A percentile compares a stretch with the other conserved stretches of the same genome.
These are phyloP conservation scores for Cantharis flavilabris DNA, from an alignment of 2,888 invertebrate species.

Conservation along the genomic window DNA sequence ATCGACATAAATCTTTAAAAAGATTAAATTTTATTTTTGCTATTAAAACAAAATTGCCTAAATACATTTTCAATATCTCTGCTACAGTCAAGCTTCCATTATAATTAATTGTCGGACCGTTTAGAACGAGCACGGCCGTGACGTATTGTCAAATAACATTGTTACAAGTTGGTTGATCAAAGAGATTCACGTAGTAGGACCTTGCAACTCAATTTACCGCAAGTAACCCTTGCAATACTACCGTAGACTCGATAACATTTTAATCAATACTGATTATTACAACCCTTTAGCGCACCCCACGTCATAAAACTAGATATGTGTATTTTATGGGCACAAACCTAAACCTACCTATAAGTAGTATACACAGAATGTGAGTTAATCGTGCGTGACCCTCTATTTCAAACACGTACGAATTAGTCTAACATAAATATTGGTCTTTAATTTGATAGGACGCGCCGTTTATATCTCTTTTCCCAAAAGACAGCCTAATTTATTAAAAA, in stretches of 20 bases:
- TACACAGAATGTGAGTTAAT: slow-evolving; percentile 4
- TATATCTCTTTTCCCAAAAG: slow-evolving; percentile 7
- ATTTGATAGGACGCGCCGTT: slow-evolving; percentile 10
- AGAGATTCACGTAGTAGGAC: slow-evolving; percentile 4
- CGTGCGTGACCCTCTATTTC: slow-evolving; percentile 1
- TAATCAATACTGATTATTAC: slow-evolving; percentile 19
- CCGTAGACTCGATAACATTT: slow-evolving; percentile 15
- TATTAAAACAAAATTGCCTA: slow-evolving; percentile 14
- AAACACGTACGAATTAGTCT: slow-evolving; percentile 7
- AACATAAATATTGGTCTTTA: slow-evolving; percentile 16
- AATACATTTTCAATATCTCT: slow-evolving; percentile 5
- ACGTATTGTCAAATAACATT: slow-evolving; percentile 17
- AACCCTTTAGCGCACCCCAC: slow-evolving; percentile 3
- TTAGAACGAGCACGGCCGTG: slow-evolving; percentile 8
- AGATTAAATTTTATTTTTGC: slow-evolving; percentile 20
- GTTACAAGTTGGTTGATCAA: slow-evolving; percentile 9
- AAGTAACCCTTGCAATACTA: slow-evolving; percentile 7
- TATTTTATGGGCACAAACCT: neutral
- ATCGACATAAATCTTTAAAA: slow-evolving; percentile 27
- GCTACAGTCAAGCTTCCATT: slow-evolving; percentile 11
- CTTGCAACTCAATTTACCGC: slow-evolving; percentile 16
- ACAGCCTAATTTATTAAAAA: slow-evolving; percentile 3
- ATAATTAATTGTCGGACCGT: slow-evolving; percentile 18
- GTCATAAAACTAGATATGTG: slow-evolving; percentile 6
- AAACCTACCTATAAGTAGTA: slow-evolving; percentile 4